Conservation (phyloP, 2,888 invertebrate genomes). For the Nemotelus nigrinus region DNA sequence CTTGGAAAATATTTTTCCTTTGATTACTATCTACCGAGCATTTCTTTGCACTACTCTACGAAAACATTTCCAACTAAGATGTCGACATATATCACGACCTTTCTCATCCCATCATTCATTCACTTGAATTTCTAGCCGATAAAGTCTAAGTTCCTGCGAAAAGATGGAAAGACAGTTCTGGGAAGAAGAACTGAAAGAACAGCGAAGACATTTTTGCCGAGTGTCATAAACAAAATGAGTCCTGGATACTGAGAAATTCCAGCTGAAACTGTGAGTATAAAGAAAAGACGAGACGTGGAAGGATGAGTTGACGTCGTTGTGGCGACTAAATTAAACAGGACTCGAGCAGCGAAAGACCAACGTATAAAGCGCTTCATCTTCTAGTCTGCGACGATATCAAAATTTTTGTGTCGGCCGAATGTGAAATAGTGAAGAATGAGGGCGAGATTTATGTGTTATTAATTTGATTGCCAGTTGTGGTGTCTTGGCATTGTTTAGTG, state of each 20-base stretch:
- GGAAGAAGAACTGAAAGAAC: not conserved
- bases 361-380: not conserved
- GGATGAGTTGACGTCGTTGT: not conserved
- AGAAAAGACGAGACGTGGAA: not conserved
- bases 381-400: not conserved
- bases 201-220: not conserved
- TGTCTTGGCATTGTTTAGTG: not conserved
- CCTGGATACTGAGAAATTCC: not conserved
- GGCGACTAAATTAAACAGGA: not conserved
- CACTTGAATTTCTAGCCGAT: not conserved
- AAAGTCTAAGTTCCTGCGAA: not conserved
- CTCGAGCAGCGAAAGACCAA: not conserved
- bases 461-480: slow-evolving; percentile 11
- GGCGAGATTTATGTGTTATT: slow-evolving; percentile 27
- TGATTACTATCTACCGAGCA: slow-evolving; percentile 32
- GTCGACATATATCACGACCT: slow-evolving; percentile 42
- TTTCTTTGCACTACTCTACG: not conserved
- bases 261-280: not conserved
- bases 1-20: slow-evolving; percentile 4
- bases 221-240: not conserved
- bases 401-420: slow-evolving; percentile 10
- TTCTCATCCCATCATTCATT: slow-evolving; percentile 37
- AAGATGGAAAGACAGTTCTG: not conserved
- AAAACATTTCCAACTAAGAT: slow-evolving; percentile 31
- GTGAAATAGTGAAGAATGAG: slow-evolving; percentile 16